These are phyloP conservation scores for Dasysyrphus albostriatus DNA, from an alignment of 2,888 invertebrate genomes.

Conservation along the genomic window DNA sequence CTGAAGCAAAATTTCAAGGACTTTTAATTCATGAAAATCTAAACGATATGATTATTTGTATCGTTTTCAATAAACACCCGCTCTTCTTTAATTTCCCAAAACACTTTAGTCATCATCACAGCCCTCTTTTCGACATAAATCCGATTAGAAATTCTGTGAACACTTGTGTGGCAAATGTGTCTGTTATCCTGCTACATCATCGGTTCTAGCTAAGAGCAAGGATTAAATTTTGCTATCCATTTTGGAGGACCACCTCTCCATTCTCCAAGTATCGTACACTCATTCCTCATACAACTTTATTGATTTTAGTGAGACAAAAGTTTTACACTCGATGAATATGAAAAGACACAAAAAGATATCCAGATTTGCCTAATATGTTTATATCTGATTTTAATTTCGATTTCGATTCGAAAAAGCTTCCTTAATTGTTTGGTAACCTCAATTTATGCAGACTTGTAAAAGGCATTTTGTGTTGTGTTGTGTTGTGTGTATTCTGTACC, in stretches of 20 bases:
- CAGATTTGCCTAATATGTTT: background rate
- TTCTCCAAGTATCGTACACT: background rate
- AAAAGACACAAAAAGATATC: background rate
- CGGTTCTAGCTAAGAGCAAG: conserved; percentile 13
- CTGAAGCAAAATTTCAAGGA: conserved; percentile 1
- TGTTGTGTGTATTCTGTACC: background rate
- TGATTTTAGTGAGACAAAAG: background rate
- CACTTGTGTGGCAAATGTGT: conserved; percentile 12
- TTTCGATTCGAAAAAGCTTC: background rate
- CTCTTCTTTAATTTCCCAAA: background rate
- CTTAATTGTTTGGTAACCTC: background rate
- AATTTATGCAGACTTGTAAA: background rate
- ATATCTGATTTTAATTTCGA: background rate
- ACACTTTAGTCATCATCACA: conserved; percentile 2
- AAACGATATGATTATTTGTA: background rate
- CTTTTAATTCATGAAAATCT: no score
- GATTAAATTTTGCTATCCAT: conserved; percentile 36
- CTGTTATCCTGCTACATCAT: conserved; percentile 21
- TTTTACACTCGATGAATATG: background rate
- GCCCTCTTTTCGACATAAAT: background rate
- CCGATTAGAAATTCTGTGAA: conserved; percentile 18
- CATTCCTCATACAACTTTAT: background rate
- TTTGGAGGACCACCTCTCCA: background rate
- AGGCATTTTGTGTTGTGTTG: background rate
- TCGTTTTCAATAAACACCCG: background rate